Evolutionary conservation across 2,113 vertebrate genomes (phyloP).

Genomic region (Sinocyclocheilus maitianheensis): DNA sequence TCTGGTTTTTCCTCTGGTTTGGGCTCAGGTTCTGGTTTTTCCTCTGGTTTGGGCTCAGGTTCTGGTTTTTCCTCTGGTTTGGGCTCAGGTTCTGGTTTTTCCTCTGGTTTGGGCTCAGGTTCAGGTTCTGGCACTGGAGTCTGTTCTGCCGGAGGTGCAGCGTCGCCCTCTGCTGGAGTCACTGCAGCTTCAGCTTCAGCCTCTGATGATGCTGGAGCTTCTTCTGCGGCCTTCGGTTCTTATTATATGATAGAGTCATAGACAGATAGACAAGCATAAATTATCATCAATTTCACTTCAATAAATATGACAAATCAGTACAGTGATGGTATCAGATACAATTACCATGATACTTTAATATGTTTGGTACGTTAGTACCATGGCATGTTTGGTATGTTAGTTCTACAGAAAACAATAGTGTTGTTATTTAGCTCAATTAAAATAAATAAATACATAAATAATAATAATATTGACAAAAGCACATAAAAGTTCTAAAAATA

Average conservation of each 20-base stretch:
- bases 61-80: neutral
- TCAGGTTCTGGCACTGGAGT: slow-evolving; percentile 41
- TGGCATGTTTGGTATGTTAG: too few relatives aligned
- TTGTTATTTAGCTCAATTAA: too few relatives aligned
- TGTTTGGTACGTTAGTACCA: too few relatives aligned
- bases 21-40: neutral
- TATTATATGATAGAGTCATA: neutral
- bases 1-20: neutral
- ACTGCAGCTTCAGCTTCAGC: slow-evolving; percentile 10
- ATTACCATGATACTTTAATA: neutral
- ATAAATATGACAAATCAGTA: too few relatives aligned
- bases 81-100: neutral
- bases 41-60: neutral
- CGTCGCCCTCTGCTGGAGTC: slow-evolving; percentile 49
- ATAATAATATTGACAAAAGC: too few relatives aligned
- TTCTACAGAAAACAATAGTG: too few relatives aligned
- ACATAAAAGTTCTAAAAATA: too few relatives aligned
- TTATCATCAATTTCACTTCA: neutral
- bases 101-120: neutral
- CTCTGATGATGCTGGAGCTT: neutral
- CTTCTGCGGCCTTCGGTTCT: neutral
- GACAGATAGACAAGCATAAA: neutral
- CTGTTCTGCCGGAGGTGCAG: slow-evolving; percentile 22
- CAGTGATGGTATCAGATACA: neutral
- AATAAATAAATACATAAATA: too few relatives aligned